phyloP scores from a whole-genome alignment of 2,888 invertebrate genomes.

The Phortica okadai region DNA sequence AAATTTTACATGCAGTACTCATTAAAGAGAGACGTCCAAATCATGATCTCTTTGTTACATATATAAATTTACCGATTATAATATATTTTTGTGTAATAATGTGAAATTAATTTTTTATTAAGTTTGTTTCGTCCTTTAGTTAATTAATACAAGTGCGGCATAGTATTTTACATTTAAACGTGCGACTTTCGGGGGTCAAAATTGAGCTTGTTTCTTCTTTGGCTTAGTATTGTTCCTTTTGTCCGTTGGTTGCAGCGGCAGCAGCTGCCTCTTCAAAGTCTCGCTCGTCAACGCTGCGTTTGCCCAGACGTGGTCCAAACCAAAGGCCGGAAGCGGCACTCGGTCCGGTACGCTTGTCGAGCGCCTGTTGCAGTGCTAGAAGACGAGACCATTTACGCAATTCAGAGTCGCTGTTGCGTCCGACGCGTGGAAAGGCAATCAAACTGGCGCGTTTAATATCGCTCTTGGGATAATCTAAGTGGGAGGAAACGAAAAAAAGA shows the following conservation, averaged over 20 bases:
- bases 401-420: slow-evolving; percentile 73
- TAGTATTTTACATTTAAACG: slow-evolving; percentile 26
- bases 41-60: slow-evolving; percentile 56
- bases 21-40: slow-evolving; percentile 47
- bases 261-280: slow-evolving; percentile 28
- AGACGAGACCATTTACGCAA: slow-evolving; percentile 73
- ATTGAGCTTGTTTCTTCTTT: slow-evolving; percentile 23
- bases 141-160: slow-evolving; percentile 17
- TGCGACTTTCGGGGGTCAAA: slow-evolving; percentile 32
- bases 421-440: slow-evolving; percentile 77
- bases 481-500: not conserved
- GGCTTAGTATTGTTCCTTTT: slow-evolving; percentile 58
- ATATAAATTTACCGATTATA: slow-evolving; percentile 25
- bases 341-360: slow-evolving; percentile 74
- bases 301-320: slow-evolving; percentile 83
- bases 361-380: slow-evolving; percentile 71
- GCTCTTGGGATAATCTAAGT: slow-evolving; percentile 68
- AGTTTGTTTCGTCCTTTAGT: slow-evolving; percentile 32
- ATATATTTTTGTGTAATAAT: slow-evolving; percentile 31
- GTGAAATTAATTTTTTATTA: not conserved
- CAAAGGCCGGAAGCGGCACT: slow-evolving; percentile 79
- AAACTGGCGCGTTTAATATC: slow-evolving; percentile 75
- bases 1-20: slow-evolving; percentile 39
- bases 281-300: slow-evolving; percentile 69
- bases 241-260: slow-evolving; percentile 42